Evolutionary conservation across 2,888 invertebrate species (phyloP).

Genomic region (Catocala nupta): DNA sequence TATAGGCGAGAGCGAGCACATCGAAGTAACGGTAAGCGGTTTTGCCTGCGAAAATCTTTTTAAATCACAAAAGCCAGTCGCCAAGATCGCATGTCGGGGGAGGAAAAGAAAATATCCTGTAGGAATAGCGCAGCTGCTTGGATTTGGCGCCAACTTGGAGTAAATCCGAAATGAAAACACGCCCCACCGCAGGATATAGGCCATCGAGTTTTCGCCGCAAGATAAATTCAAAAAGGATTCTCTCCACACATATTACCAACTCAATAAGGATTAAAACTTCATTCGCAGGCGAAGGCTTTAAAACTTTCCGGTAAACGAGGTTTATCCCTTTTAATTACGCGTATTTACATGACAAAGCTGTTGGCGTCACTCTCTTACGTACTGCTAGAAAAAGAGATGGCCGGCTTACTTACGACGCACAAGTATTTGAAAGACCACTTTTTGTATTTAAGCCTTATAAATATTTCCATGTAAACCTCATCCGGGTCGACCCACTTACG

Average conservation of each 20-base stretch:
- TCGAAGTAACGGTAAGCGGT: conserved; percentile 74
- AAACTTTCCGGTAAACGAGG: conserved; percentile 73
- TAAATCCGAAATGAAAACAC: conserved; percentile 86
- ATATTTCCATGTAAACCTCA: conserved; percentile 64
- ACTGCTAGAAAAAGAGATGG: conserved; percentile 50
- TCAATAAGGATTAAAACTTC: conserved; percentile 84
- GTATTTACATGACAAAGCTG: conserved; percentile 68
- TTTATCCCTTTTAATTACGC: conserved; percentile 76
- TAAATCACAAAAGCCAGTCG: conserved; percentile 85
- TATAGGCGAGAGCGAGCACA: conserved; percentile 62
- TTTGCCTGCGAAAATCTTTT: conserved; percentile 82
- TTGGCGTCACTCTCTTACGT: conserved; percentile 48
- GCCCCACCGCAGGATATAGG: conserved; percentile 73
- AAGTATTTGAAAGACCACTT: conserved; percentile 56
- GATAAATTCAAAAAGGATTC: conserved; percentile 82
- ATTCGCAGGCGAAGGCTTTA: conserved; percentile 72
- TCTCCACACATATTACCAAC: conserved; percentile 75
- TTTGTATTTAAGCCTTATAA: conserved; percentile 66
- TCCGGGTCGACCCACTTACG: conserved; percentile 68
- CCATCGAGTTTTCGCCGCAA: conserved; percentile 71
- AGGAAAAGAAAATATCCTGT: conserved; percentile 84
- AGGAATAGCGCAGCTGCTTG: conserved; percentile 79
- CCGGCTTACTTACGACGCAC: conserved; percentile 39
- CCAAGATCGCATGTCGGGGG: conserved; percentile 81
- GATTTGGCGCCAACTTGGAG: conserved; percentile 81